Evolutionary conservation across 2,797 vertebrate genomes (phyloP).

Genomic region (Enteromius mattozi): DNA sequence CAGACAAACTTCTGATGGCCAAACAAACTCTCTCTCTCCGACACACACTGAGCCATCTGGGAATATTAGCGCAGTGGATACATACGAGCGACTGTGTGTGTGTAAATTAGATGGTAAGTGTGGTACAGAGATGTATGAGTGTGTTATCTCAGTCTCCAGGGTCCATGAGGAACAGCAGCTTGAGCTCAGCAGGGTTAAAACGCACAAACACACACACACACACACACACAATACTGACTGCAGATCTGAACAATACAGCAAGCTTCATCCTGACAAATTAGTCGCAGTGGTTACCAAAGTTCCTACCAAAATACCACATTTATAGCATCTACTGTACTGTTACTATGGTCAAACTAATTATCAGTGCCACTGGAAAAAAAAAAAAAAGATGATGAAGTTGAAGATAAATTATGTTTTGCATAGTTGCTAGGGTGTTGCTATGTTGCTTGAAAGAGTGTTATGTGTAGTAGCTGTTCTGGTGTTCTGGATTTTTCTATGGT

Average conservation of each 20-base stretch:
- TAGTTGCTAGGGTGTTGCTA: not conserved
- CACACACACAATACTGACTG: constrained; percentile 68
- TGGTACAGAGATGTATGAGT: constrained; percentile 19
- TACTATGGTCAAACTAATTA: not conserved
- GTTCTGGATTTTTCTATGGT: not conserved
- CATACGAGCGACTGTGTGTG: constrained; percentile 20
- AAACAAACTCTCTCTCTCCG: not conserved
- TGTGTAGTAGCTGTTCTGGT: not conserved
- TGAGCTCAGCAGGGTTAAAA: constrained; percentile 23
- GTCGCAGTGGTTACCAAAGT: not conserved
- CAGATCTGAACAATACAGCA: not conserved
- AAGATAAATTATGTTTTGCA: not conserved
- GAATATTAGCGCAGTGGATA: constrained; percentile 35
- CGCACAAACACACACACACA: constrained; percentile 72
- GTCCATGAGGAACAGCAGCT: constrained; percentile 25
- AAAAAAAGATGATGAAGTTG: not conserved
- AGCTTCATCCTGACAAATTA: not conserved
- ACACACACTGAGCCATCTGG: constrained; percentile 7
- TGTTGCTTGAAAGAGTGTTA: not conserved
- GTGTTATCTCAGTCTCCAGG: constrained; percentile 26
- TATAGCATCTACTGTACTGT: not conserved
- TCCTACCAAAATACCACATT: not conserved
- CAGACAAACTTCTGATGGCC: constrained; percentile 13
- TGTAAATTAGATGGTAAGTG: constrained; percentile 20
- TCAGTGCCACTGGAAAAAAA: not conserved